Base-by-base conservation (phyloP, 2,113 vertebrate species). In the Hydrolagus affinis region DNA sequence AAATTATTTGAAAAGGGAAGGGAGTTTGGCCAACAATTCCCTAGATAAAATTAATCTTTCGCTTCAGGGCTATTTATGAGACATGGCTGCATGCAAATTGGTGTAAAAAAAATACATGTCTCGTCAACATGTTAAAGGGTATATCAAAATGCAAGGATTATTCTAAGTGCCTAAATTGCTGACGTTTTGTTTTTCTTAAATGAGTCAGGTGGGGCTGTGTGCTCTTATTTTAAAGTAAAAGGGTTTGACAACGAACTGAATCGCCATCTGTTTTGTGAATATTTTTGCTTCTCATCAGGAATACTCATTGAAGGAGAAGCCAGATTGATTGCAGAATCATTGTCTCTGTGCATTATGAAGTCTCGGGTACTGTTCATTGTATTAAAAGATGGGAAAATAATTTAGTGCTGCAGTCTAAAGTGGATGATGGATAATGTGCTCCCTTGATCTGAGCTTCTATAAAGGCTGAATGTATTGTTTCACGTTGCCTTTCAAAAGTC, bases 271-370 rank as follows among this genome's bases (percentile, higher is more conserved):
- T 32, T 83, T 66, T 23, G 59, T 83, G 62, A 25, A 66, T 83
- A 83, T 66, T 83, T n/a, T 83, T 83, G 66, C 44, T 66, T 68
- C 78, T 83, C 78, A 83, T 83, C 78, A 68, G 78, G 78, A 83
- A 66, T 83, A 30, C 78, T 66, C 60, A 83, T 83, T 66, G 12
- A 64, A 66, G 62, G 66, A 64, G 62, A 21, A 19, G 60, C 66
- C 78, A 83, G 60, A 83, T 83, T 83, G 78, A 83, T 83, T 83
- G 78, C 64, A 83, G 66, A 66, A 83, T 83, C 66, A 80, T 62
- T 80, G 28, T 59, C 60, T 62, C 62, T 80, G 76, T 64, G 28
- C 57, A 60, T 60, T 83, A 64, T 66, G 32, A 68, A 66, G 60
- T 83, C 78, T 83, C 60, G 59, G 30, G 66, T 83, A 64, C 14